Base-by-base conservation (phyloP, 1,140 invertebrate species). In the Cyphomyrmex costatus region DNA sequence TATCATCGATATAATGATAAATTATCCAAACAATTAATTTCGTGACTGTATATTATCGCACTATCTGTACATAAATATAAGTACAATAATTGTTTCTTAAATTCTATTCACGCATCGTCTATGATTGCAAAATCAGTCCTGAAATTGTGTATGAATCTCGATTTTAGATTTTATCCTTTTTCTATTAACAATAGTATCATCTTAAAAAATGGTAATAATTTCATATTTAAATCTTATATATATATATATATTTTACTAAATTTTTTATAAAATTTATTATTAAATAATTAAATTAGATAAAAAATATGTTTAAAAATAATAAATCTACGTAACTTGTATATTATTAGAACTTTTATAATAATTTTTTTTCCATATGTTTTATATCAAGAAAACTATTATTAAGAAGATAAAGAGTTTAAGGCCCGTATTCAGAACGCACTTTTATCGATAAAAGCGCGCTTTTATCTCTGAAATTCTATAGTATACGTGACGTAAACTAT, bases 61-160 rank as follows among this genome's bases (percentile, higher is more conserved):
- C 30, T 65, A 33, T 51, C 12, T 10, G 7, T 10, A 6, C 6
- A 19, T 58, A 53, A 58, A 58, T 71, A 58, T 46, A 19, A 82
- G 2, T 19, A 42, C 8, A 42, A 42, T 21, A 2, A 60, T 58
- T 24, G 5, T 42, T 27, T 63, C 68, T 63, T 46, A 36, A 46
- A 91, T 82, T 86, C 79, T 8, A 36, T 6, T 88, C 89, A 88
- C 71, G 76, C 63, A 51, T 84, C 49, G 66, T 85, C 76, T 87
- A 82, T 89, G 89, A 89, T 86, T 91, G 87, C 58, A 71, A 79
- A 79, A 82, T 73, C 65, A 82, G 49, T 85, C 51, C 82, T 87
- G 80, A 87, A 85, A 86, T 89, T 79, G 58, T 76, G 68, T 60
- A 78, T 42, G 10, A 36, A 77, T 63, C 77, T 77, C 19, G 49